phyloP scores from a whole-genome alignment of 2,797 vertebrate species.

The Sebastiscus albofasciatus region DNA sequence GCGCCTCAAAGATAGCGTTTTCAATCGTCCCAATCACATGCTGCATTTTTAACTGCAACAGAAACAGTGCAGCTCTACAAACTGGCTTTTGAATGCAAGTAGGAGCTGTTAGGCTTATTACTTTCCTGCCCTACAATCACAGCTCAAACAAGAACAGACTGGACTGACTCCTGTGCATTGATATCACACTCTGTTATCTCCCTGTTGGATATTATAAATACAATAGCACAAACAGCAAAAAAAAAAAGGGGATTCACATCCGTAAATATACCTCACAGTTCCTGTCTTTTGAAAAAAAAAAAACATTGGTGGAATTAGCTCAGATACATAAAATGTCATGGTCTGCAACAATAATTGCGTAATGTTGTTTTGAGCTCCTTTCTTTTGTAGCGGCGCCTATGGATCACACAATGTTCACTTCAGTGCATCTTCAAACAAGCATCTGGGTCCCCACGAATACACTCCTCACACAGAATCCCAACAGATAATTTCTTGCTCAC shows the following conservation, averaged over 20 bases:
- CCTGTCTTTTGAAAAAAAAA: slow-evolving; percentile 1
- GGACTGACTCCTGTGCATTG: slow-evolving; percentile 20
- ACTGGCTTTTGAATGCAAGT: slow-evolving; percentile 16
- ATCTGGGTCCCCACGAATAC: background rate
- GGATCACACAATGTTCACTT: slow-evolving; percentile 37
- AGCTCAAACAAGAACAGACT: slow-evolving; percentile 24
- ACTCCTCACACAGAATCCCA: slow-evolving; percentile 27
- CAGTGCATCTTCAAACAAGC: slow-evolving; percentile 45
- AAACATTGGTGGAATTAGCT: slow-evolving; percentile 4
- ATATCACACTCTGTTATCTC: slow-evolving; percentile 12
- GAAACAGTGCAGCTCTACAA: background rate
- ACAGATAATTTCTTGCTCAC: slow-evolving; percentile 20
- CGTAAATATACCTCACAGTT: slow-evolving; percentile 2
- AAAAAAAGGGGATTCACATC: background rate
- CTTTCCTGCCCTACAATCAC: slow-evolving; percentile 30
- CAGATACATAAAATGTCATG: slow-evolving; percentile 4
- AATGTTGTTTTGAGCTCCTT: slow-evolving; percentile 23
- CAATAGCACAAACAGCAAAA: background rate
- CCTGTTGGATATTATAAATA: slow-evolving; percentile 1
- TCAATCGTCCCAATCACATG: slow-evolving; percentile 22
- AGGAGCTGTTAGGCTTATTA: slow-evolving; percentile 36
- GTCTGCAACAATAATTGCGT: slow-evolving; percentile 11
- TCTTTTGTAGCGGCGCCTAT: slow-evolving; percentile 17
- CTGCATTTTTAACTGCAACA: background rate
- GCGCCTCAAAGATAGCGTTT: slow-evolving; percentile 61